These are phyloP conservation scores for Calycopis cecrops DNA, from an alignment of 1,140 invertebrate genomes.

Conservation along the genomic window DNA sequence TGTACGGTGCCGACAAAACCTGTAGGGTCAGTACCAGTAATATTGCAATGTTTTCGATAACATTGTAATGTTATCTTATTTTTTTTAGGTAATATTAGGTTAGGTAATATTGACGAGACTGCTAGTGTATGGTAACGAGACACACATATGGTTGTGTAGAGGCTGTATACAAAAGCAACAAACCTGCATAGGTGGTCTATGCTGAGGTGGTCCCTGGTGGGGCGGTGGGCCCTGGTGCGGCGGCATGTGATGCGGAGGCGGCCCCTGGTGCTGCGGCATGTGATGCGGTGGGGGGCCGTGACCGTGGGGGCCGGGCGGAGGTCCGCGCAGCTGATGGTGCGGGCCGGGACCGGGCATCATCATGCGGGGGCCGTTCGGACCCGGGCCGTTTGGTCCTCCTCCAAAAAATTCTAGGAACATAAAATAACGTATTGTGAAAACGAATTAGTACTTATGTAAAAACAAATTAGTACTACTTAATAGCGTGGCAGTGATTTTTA, in stretches of 20 bases:
- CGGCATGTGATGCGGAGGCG: slow-evolving; percentile 62
- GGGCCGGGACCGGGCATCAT: slow-evolving; percentile 63
- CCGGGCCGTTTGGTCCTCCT: slow-evolving; percentile 58
- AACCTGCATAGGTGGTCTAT: slow-evolving; percentile 80
- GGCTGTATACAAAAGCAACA: slow-evolving; percentile 4
- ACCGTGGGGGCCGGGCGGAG: slow-evolving; percentile 55
- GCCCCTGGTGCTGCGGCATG: slow-evolving; percentile 62
- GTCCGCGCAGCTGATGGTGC: slow-evolving; percentile 63
- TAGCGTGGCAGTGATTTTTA: too few species aligned
- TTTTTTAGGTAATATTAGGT: too few species aligned
- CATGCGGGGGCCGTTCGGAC: slow-evolving; percentile 61
- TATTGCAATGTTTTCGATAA: too few species aligned
- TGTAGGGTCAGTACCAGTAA: too few species aligned
- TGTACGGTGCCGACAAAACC: too few species aligned
- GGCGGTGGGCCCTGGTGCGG: slow-evolving; percentile 60
- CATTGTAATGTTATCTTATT: too few species aligned
- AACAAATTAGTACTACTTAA: too few species aligned
- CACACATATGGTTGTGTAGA: too few species aligned
- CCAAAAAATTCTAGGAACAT: slow-evolving; percentile 55
- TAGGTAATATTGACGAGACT: too few species aligned
- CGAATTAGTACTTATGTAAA: neutral
- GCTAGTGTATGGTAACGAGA: too few species aligned
- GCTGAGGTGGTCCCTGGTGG: slow-evolving; percentile 75
- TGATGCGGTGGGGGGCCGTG: slow-evolving; percentile 54
- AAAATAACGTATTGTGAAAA: neutral